Conservation (phyloP, 2,113 vertebrate genomes). For the Lagopus muta region DNA sequence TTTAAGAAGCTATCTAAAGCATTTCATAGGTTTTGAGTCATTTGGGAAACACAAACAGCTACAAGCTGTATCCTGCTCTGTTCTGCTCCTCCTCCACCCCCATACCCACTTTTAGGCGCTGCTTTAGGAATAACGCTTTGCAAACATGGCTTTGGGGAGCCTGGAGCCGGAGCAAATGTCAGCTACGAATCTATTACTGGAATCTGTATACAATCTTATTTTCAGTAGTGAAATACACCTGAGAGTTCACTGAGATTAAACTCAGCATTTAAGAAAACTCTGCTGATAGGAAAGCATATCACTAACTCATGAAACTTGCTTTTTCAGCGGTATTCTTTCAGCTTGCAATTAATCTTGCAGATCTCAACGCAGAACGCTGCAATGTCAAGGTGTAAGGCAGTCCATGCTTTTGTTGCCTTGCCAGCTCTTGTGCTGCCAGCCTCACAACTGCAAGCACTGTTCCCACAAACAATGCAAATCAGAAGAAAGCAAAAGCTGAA, state of each 20-base stretch:
- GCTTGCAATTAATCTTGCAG: background rate
- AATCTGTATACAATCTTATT: background rate
- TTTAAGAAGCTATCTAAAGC: background rate
- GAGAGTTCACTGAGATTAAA: background rate
- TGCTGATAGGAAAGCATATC: background rate
- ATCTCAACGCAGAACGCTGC: background rate
- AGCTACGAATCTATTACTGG: background rate
- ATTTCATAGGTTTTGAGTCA: background rate
- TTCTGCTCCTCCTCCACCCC: background rate
- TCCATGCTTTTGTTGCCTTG: accelerated
- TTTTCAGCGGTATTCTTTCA: background rate
- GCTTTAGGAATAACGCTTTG: background rate
- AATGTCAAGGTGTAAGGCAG: accelerated
- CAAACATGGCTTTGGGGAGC: background rate
- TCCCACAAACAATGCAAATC: background rate
- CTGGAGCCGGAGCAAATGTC: background rate
- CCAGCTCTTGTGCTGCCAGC: accelerated
- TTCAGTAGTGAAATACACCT: background rate
- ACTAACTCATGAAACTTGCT: accelerated
- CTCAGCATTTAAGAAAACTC: background rate
- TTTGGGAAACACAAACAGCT: background rate
- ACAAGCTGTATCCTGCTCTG: background rate
- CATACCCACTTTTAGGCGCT: background rate
- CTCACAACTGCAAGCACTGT: background rate
- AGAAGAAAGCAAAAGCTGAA: background rate